Evolutionary conservation across 1,140 invertebrate genomes (phyloP), one percentile per base, ranked within the genome.

Genomic region (Leptinotarsa undecemlineata): DNA sequence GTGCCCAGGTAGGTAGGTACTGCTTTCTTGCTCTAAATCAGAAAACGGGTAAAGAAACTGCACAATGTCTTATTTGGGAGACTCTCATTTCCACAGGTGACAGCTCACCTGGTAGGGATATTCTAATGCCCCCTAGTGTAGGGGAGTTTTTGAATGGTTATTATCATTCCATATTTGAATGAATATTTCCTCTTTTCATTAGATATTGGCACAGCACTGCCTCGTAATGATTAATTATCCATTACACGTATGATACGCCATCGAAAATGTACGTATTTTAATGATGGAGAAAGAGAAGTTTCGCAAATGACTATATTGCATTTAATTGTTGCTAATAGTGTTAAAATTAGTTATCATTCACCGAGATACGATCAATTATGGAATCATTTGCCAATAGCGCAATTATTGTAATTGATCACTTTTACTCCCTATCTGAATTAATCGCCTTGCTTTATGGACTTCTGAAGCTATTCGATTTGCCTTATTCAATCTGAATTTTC

Each of bases 261-360:
- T 57, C 51, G n/a, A 57, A 48, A 13, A 20, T 51, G 47, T 70
- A 57, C n/a, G 33, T 64, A 57, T 61, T 64, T 23, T 64, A 72
- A 64, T 47, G 60, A 72, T 14, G 33, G 60, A 63, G 26, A 64
- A 72, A 72, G 62, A 72, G 21, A 72, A 66, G 60, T 72, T 72
- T 72, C 47, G 60, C 71, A 72, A 72, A 72, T 72, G 71, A 72
- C 71, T 72, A 72, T 72, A 72, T 72, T 64, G 60, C 62, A 64
- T 21, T 72, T 72, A 72, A 64, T 72, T 72, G 62, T 72, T 66
- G 47, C 23, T 72, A 72, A 72, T 64, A 61, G 71, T 72, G 71
- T 72, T 72, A 72, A 72, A 72, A 72, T 72, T 64, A 47, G 26
- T 72, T 64, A 72, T 64, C 19, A 64, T 72, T 72, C 71, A 33